phyloP scores from a whole-genome alignment of 2,888 invertebrate genomes.

The Muschampia plurimacula region DNA sequence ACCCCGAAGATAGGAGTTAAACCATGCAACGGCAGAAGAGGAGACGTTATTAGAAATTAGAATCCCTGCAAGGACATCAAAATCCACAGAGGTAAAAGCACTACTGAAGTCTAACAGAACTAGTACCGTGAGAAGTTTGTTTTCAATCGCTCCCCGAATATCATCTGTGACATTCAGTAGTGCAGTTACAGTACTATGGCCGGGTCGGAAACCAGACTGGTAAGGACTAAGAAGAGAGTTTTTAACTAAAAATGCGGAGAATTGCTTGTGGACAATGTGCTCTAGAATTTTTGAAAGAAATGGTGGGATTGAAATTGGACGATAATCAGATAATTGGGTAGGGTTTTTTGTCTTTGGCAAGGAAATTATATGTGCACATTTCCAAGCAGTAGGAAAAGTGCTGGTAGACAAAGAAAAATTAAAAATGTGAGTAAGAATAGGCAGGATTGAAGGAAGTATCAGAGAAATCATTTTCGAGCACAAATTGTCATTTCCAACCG shows the following conservation, averaged over 20 bases:
- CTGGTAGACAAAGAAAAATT: background rate
- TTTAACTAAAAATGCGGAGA: no score
- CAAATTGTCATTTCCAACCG: slow-evolving; percentile 3
- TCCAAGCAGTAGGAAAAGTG: background rate
- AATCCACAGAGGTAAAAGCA: background rate
- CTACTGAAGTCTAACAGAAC: background rate
- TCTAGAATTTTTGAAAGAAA: background rate
- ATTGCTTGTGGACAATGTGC: no score
- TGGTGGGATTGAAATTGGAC: background rate
- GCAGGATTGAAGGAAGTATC: background rate
- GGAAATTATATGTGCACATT: background rate
- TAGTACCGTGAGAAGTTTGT: background rate
- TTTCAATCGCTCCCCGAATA: background rate
- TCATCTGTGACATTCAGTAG: background rate
- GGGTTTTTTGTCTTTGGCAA: background rate
- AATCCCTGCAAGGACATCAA: background rate
- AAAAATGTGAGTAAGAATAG: background rate
- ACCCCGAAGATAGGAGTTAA: slow-evolving; percentile 2
- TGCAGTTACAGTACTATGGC: background rate
- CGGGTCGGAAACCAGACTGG: background rate
- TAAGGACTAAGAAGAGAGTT: no score
- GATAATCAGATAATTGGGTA: no score
- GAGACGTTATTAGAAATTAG: background rate
- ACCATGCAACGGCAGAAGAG: background rate
- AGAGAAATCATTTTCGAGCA: background rate